Evolutionary conservation across 2,113 vertebrate species (phyloP), one percentile per base, ranked within the genome.

Genomic region (Mola mola): DNA sequence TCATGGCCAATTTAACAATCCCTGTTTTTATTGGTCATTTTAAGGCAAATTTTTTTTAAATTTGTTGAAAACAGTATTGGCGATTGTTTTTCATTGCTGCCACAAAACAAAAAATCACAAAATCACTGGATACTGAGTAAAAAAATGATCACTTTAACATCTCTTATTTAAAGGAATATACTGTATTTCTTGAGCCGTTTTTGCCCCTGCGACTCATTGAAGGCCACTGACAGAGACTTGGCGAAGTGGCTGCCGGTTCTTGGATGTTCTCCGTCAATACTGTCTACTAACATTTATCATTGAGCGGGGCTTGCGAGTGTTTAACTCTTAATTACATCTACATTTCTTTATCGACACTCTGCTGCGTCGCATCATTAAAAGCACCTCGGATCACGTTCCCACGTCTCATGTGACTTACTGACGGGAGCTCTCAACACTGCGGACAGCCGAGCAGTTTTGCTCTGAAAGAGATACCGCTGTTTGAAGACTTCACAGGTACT

Each of bases 401-500:
- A 33, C 8, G 42, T 44, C 47, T 58, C 49, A 53, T 21, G 40
- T 52, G 63, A 47, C n/a, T 31, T 6, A 59, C 22, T 34, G 61
- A 84, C 41, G 29, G 76, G 19, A 71, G 49, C 43, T 75, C 52
- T 81, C 75, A 56, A 21, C 77, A 34, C 46, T 6, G 29, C 60
- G 34, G 62, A 74, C 24, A 7, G 36, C 31, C 2, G 4, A 70
- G 55, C 34, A 66, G 56, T 62, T 76, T 66, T 72, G 41, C 53
- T 68, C 51, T 83, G 75, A 79, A 82, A 77, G 40, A 63, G 69
- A 87, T 43, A 62, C 60, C 36, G 2, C 66, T 38, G 50, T 79
- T 51, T 25, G 49, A 74, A 75, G 38, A 59, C 64, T 70, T 66
- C 75, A 71, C 66, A 75, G 83, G 73, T 80, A 75, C 72, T 82